Percentiles rank a stretch among this genome's conserved stretches.
These are phyloP conservation scores for Trissoscelio sp. DNA, from an alignment of 2,888 invertebrate genomes.

Conservation along the genomic window DNA sequence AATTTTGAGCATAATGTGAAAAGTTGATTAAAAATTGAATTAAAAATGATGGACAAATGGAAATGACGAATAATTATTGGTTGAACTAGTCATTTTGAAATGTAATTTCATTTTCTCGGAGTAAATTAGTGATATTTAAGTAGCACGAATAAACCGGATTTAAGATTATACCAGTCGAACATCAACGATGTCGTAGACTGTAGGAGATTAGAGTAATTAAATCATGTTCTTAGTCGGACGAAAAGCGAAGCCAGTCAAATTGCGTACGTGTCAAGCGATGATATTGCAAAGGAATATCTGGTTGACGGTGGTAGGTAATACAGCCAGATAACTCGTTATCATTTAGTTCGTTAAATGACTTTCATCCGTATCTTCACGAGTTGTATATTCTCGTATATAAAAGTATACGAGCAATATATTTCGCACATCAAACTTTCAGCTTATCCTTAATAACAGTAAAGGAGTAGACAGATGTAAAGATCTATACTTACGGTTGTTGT, in stretches of 20 bases:
- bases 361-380: constrained; percentile 3
- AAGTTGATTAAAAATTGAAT: too few species aligned
- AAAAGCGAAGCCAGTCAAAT: constrained; percentile 73
- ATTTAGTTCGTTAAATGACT: constrained; percentile 3
- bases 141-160: constrained; percentile 39
- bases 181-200: constrained; percentile 38
- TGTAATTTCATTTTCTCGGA: not conserved
- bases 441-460: too few species aligned
- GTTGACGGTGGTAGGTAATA: constrained; percentile 26
- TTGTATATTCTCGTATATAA: too few species aligned
- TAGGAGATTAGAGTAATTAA: constrained; percentile 71
- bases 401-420: too few species aligned
- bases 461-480: too few species aligned
- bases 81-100: not conserved
- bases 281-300: constrained; percentile 33
- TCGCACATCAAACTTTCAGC: too few species aligned
- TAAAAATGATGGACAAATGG: too few species aligned
- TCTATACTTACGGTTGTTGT: too few species aligned
- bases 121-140: constrained; percentile 20
- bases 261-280: constrained; percentile 64
- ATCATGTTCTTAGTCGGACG: constrained; percentile 72
- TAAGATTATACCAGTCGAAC: constrained; percentile 39
- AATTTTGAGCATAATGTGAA: too few species aligned
- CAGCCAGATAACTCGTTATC: constrained; percentile 18
- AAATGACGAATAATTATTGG: too few species aligned